Evolutionary conservation across 2,888 invertebrate genomes (phyloP), one percentile per base, ranked within the genome.

Genomic region (Nipponacmea schrenckii): DNA sequence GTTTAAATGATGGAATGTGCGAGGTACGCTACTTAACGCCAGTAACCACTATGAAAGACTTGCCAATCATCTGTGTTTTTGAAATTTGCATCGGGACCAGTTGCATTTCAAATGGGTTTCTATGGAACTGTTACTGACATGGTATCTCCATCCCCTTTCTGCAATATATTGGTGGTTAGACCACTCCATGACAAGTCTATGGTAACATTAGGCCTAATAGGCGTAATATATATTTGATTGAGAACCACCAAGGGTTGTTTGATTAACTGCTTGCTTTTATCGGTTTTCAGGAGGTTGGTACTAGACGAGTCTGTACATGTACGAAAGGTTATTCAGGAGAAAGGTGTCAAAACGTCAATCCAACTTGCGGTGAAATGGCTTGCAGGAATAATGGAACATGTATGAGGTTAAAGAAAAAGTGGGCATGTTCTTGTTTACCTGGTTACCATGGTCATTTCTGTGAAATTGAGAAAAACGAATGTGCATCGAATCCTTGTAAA

Each of bases 351-450:
- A 62, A 79, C 26, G 68, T 67, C 24, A 77, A 77, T 31, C 64
- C 77, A 31, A 72, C 74, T 20, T 83, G 83, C 68, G 72, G 76
- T 44, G 77, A 78, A 39, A 69, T 78, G 4, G 62, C 65, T 15
- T 83, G 83, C 72, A 63, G 75, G 20, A 79, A 82, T 72, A 80
- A 79, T 8, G 83, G 82, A 12, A 72, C 70, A 15, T 83, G 83
- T 68, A 65, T 65, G 15, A 65, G 69, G 15, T 77, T 77, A 3
- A 66, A 71, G 48, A 46, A 71, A 39, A 78, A 78, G 0, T 77
- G 77, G 44, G 64, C 67, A 44, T 83, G 83, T 69, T 66, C 72
- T 17, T 83, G 83, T 72, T 46, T 70, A 0, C 75, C 75, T 7
- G 78, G 74, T 10, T 81, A 72, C 56, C 74, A 72, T 1, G 83